A percentile compares a stretch with the other conserved stretches of the same genome.
Conservation (phyloP, 1,140 invertebrate genomes). For the Saccostrea echinata region DNA sequence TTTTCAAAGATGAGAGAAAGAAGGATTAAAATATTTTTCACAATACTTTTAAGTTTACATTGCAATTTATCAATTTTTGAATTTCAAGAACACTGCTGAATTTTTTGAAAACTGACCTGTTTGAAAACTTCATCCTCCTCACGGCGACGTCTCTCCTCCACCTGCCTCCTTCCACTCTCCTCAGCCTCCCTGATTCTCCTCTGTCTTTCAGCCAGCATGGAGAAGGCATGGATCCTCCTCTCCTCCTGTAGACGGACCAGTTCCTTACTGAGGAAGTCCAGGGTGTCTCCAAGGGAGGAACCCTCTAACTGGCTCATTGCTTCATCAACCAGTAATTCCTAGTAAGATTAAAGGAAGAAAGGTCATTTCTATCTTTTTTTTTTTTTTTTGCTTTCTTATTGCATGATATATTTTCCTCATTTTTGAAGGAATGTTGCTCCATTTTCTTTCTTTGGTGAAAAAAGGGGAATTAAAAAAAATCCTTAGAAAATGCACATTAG, state of each 20-base stretch:
- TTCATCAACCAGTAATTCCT: slow-evolving; percentile 78
- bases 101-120: slow-evolving; percentile 79
- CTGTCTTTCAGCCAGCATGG: slow-evolving; percentile 85
- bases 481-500: too few species aligned
- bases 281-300: slow-evolving; percentile 83
- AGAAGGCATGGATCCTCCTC: slow-evolving; percentile 86
- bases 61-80: too few species aligned
- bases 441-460: too few species aligned
- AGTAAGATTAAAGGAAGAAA: slow-evolving; percentile 27
- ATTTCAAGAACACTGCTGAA: too few species aligned
- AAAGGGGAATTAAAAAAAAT: too few species aligned
- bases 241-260: slow-evolving; percentile 87
- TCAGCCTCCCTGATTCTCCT: slow-evolving; percentile 86
- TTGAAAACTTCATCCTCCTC: slow-evolving; percentile 90
- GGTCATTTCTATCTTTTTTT: too few species aligned
- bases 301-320: slow-evolving; percentile 82
- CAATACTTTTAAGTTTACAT: too few species aligned
- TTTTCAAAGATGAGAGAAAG: too few species aligned
- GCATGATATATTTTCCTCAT: too few species aligned
- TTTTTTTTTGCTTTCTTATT: too few species aligned
- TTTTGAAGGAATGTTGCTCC: too few species aligned
- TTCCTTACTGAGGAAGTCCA: slow-evolving; percentile 89
- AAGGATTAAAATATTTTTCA: too few species aligned
- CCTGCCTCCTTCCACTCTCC: slow-evolving; percentile 86
- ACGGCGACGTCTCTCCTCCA: slow-evolving; percentile 84